Evolutionary conservation across 2,888 invertebrate genomes (phyloP), one percentile per base, ranked within the genome.

Genomic region (Micoletzkya japonica): DNA sequence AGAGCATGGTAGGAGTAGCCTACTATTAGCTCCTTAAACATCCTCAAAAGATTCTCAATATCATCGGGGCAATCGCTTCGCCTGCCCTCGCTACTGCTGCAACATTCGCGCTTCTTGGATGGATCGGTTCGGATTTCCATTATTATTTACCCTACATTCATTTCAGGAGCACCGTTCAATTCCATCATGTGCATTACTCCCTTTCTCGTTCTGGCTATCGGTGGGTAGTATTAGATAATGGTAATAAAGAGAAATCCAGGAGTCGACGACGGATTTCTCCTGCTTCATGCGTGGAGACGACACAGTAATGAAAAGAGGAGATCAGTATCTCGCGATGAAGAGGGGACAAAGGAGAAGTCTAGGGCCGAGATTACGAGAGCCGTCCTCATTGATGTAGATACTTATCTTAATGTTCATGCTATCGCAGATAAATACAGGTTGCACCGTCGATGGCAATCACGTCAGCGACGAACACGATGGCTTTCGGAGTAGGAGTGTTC

Each of bases 101-200:
- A 1, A 67, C 67, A 0, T 67, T 67, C 14, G 67, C 76, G 6
- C 70, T 79, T 30, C 74, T 79, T 20, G 79, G 79, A 49, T 79
- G 79, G 77, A 44, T 73, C 4, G 77, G n/a, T n/a, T n/a, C n/a
- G n/a, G n/a, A n/a, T n/a, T n/a, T n/a, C n/a, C n/a, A n/a, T n/a
- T n/a, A n/a, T n/a, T n/a, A n/a, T n/a, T n/a, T n/a, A n/a, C n/a
- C n/a, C n/a, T n/a, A n/a, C n/a, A n/a, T n/a, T n/a, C n/a, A n/a
- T n/a, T n/a, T n/a, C n/a, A n/a, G n/a, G 78, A 10, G 72, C 76
- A n/a, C 71, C 74, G 20, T 71, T 77, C 69, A 77, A 79, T 54
- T 76, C 80, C 1, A 77, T 80, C 57, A 80, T 78, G 78, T 80
- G 76, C 66, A 77, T 80, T 50, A 78, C 80, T 6, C 80, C 80